Evolutionary conservation across 2,113 vertebrate species (phyloP).

Genomic region (Passer domesticus): DNA sequence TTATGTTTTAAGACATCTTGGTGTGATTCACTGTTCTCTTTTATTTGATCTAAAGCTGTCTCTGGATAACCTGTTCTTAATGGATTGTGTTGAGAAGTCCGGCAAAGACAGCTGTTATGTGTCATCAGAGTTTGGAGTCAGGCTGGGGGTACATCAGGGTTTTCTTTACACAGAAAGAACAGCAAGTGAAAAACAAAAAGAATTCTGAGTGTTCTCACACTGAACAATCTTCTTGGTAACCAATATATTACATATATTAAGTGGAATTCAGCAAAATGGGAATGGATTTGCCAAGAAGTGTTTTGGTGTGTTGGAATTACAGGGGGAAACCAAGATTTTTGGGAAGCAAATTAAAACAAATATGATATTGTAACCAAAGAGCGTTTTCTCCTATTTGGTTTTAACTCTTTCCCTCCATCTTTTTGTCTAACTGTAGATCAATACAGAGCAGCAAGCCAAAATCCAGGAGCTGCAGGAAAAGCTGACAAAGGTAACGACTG

Average conservation of each 20-base stretch:
- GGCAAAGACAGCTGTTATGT: neutral
- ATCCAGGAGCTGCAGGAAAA: constrained; percentile 96
- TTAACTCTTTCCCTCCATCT: neutral
- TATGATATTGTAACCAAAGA: neutral
- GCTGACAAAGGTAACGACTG: constrained; percentile 86
- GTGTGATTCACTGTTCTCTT: neutral
- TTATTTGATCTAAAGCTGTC: neutral
- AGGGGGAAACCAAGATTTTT: neutral
- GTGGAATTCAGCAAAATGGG: neutral
- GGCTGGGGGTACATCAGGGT: neutral
- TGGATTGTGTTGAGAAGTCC: neutral
- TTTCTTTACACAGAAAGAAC: neutral
- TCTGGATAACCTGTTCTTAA: neutral
- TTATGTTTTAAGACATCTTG: neutral
- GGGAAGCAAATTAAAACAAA: neutral
- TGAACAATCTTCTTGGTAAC: neutral
- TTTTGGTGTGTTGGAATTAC: neutral
- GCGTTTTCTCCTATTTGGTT: neutral
- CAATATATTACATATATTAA: neutral
- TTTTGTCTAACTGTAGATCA: constrained; percentile 78
- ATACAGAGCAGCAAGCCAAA: constrained; percentile 90
- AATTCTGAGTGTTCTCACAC: neutral
- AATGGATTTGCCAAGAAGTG: neutral
- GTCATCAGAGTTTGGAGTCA: neutral
- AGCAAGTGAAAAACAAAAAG: neutral